Evolutionary conservation across 2,113 vertebrate species (phyloP), one percentile per base, ranked within the genome.

Genomic region (Petrocephalus microphthalmus): DNA sequence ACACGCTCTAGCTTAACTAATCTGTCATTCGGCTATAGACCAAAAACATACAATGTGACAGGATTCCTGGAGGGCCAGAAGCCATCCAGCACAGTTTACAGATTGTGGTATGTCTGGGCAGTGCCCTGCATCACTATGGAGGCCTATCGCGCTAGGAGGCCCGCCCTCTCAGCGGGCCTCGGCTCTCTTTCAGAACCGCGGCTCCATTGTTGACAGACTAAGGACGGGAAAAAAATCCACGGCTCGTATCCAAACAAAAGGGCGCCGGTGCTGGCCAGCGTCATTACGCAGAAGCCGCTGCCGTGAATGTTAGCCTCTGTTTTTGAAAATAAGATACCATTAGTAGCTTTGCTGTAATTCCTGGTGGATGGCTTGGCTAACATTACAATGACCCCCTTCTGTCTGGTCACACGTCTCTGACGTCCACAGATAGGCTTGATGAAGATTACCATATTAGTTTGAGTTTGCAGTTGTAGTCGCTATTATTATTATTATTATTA

Each of bases 301-400:
- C 49, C 33, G 84, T 25, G 15, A 15, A 56, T 56, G 52, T 52
- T 15, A 42, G 3, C 3, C 7, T n/a, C 51, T 85, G 15, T 85
- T 33, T 33, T 52, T 5, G 52, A 85, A 56, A 85, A 56, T 56
- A 85, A 53, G 84, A 85, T 56, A 15, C 84, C 84, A 56, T 85
- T 54, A 56, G 84, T 33, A 85, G 25, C 84, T 85, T 29, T 29
- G 8, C 84, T 20, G 84, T 54, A 54, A 85, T 85, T 54, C 3
- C 2, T 54, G 84, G 25, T 37, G 84, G 56, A 85, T 42, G 29
- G 25, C 11, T 85, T 8, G 17, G 52, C 84, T 85, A 85, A 85
- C 84, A 37, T 29, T 84, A 11, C n/a, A 52, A 85, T 85, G 56
- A 85, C 37, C 84, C 84, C 33, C 84, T 85, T 37, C 29, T 85